Conservation (phyloP, 2,797 vertebrate genomes). For the Choloepus didactylus region DNA sequence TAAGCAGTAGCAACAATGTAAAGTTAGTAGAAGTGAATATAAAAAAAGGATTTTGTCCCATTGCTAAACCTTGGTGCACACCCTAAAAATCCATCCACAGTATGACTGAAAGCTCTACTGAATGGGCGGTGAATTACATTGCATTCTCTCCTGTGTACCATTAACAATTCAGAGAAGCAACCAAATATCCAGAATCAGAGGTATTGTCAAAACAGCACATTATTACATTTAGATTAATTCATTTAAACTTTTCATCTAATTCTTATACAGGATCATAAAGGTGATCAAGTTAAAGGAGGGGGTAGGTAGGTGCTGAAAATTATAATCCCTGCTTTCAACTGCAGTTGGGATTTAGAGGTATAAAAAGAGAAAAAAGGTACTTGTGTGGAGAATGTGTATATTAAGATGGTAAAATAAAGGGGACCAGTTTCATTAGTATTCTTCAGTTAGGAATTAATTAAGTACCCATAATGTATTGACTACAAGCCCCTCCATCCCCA, state of each 20-base stretch:
- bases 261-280: conserved; percentile 29
- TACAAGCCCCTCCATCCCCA: neutral
- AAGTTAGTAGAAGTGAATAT: neutral
- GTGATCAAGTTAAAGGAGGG: neutral
- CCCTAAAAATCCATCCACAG: neutral
- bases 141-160: neutral
- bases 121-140: neutral
- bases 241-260: conserved; percentile 8
- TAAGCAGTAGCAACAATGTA: neutral
- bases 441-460: neutral
- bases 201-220: neutral
- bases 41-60: neutral
- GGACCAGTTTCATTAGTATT: neutral
- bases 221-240: conserved; percentile 20
- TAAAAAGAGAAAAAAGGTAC: neutral
- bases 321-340: neutral
- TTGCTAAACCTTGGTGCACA: neutral
- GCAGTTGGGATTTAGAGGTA: neutral
- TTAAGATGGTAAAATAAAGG: neutral
- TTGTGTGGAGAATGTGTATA: neutral
- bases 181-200: neutral
- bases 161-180: conserved; percentile 15
- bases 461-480: neutral
- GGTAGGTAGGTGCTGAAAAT: neutral
- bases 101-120: neutral